phyloP scores from a whole-genome alignment of 2,888 invertebrate genomes.

The Leptopilina myrica region DNA sequence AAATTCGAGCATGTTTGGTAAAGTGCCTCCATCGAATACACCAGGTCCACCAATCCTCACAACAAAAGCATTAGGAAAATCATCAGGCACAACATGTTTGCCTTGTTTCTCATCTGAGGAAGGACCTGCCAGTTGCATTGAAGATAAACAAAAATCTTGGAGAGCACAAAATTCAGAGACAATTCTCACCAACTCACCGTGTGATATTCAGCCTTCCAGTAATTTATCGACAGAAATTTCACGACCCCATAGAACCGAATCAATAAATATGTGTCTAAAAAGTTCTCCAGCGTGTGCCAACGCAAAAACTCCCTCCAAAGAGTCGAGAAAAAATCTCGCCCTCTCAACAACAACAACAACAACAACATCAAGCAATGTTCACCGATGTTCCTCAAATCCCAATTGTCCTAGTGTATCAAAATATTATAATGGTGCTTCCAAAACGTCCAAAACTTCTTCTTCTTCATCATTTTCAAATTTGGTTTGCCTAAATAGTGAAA shows the following conservation, averaged over 20 bases:
- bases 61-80: slow-evolving; percentile 31
- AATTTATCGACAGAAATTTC: slow-evolving; percentile 50
- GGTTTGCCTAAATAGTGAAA: slow-evolving; percentile 44
- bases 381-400: slow-evolving; percentile 67
- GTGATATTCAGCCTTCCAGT: slow-evolving; percentile 51
- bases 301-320: slow-evolving; percentile 58
- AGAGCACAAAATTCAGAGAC: slow-evolving; percentile 56
- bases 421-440: slow-evolving; percentile 56
- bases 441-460: slow-evolving; percentile 55
- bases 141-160: slow-evolving; percentile 69
- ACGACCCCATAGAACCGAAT: slow-evolving; percentile 57
- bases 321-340: slow-evolving; percentile 50
- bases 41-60: slow-evolving; percentile 61
- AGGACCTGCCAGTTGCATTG: slow-evolving; percentile 50
- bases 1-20: slow-evolving; percentile 67
- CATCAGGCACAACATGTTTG: slow-evolving; percentile 61
- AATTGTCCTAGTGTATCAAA: slow-evolving; percentile 59
- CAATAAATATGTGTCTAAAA: slow-evolving; percentile 49
- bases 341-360: slow-evolving; percentile 47
- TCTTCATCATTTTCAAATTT: slow-evolving; percentile 41
- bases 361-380: slow-evolving; percentile 44
- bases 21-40: slow-evolving; percentile 68
- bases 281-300: slow-evolving; percentile 47
- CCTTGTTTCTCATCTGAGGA: slow-evolving; percentile 69
- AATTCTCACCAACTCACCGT: slow-evolving; percentile 63